Evolutionary conservation across 2,888 invertebrate species (phyloP).

Genomic region (Caenorhabditis sinica): DNA sequence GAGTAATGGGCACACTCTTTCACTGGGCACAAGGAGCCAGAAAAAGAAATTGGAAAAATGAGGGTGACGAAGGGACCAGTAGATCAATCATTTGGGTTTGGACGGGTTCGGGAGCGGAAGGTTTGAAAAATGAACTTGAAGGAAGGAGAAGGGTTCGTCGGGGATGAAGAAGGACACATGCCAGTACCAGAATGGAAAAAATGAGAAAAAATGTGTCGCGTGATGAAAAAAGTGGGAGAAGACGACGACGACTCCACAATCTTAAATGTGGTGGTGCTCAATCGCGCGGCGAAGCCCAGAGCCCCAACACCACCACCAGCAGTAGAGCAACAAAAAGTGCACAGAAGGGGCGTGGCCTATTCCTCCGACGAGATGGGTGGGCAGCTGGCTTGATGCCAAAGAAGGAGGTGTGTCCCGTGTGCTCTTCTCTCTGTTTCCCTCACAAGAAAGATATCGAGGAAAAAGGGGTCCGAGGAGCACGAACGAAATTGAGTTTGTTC

Average conservation of each 20-base stretch:
- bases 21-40: conserved; percentile 2
- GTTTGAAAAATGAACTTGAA: conserved; percentile 42
- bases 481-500: conserved; percentile 62
- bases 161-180: conserved; percentile 32
- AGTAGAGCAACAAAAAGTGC: conserved; percentile 57
- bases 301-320: conserved; percentile 30
- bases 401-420: conserved; percentile 53
- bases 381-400: conserved; percentile 66
- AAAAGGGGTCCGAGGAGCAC: conserved; percentile 34
- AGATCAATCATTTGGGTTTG: conserved; percentile 44
- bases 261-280: conserved; percentile 57
- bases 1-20: conserved; percentile 44
- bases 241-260: conserved; percentile 35
- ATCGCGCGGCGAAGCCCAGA: conserved; percentile 40
- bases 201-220: conserved; percentile 47
- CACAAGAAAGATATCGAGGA: conserved; percentile 25
- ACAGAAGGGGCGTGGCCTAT: conserved; percentile 55
- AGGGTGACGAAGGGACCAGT: not conserved
- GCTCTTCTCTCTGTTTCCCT: conserved; percentile 18
- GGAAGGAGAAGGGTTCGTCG: conserved; percentile 3
- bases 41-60: conserved; percentile 33
- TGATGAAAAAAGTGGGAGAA: conserved; percentile 33
- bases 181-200: conserved; percentile 24
- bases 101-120: conserved; percentile 10
- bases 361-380: conserved; percentile 47